Evolutionary conservation across 2,888 invertebrate genomes (phyloP).

Genomic region (Enchytraeus crypticus): DNA sequence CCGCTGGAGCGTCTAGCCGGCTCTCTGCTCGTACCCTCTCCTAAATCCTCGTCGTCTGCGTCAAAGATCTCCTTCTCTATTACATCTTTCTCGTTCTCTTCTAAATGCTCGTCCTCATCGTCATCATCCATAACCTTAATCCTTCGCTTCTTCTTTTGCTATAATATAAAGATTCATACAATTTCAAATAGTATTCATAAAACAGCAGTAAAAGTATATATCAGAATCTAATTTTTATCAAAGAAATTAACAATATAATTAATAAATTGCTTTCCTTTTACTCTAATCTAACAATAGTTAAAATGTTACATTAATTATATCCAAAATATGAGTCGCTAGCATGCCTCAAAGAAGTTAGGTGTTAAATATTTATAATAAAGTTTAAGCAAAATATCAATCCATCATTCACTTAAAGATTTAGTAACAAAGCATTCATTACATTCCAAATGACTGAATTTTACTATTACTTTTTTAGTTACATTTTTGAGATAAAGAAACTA

Average conservation of each 20-base stretch:
- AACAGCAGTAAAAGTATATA: slow-evolving; percentile 2
- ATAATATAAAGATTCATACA: slow-evolving; percentile 10
- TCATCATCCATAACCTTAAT: slow-evolving; percentile 43
- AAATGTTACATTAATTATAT: too few relatives aligned
- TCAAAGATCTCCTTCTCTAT: slow-evolving; percentile 14
- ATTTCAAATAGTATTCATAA: not conserved
- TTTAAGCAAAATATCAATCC: too few relatives aligned
- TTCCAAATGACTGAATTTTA: too few relatives aligned
- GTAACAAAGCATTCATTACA: too few relatives aligned
- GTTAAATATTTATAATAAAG: too few relatives aligned
- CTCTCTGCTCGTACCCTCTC: slow-evolving; percentile 23
- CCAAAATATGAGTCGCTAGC: too few relatives aligned
- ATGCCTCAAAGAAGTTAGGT: too few relatives aligned
- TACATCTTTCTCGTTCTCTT: slow-evolving; percentile 32
- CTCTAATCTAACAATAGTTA: too few relatives aligned
- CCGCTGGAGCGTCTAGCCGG: not conserved
- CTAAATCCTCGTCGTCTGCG: slow-evolving; percentile 62
- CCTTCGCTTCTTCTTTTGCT: slow-evolving; percentile 41
- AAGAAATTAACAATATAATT: not conserved
- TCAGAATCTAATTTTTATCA: not conserved
- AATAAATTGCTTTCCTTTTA: not conserved
- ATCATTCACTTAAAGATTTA: too few relatives aligned
- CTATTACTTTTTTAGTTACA: too few relatives aligned
- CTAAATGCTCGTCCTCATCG: slow-evolving; percentile 39
- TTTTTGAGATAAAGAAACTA: too few relatives aligned